Percentiles rank a stretch among this genome's conserved stretches.
These are phyloP conservation scores for Byasa hedistus DNA, from an alignment of 2,888 invertebrate species.

Conservation along the genomic window DNA sequence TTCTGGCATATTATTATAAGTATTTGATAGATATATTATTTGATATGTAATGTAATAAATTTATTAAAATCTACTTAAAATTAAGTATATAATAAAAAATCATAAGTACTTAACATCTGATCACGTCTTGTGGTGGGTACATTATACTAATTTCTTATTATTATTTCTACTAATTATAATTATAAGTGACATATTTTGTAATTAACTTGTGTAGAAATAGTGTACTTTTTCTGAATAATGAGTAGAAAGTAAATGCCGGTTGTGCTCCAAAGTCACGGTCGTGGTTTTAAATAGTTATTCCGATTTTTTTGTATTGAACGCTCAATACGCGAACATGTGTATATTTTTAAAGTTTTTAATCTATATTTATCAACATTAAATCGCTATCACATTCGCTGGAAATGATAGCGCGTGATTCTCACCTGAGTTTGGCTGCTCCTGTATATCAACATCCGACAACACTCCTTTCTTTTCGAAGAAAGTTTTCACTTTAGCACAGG, in stretches of 20 bases:
- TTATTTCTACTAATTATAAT: not conserved
- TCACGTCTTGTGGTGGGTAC: not conserved
- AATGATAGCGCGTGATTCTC: constrained; percentile 53
- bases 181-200: not conserved
- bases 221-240: not conserved
- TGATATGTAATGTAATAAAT: too few relatives aligned
- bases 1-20: too few relatives aligned
- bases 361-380: constrained; percentile 52
- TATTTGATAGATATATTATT: too few relatives aligned
- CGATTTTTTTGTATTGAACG: constrained; percentile 13
- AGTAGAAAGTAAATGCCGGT: not conserved
- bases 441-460: constrained; percentile 69
- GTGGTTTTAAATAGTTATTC: constrained; percentile 14
- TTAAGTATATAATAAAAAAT: too few relatives aligned
- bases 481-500: constrained; percentile 76
- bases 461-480: constrained; percentile 76
- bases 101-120: too few relatives aligned
- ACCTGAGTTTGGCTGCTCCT: constrained; percentile 77
- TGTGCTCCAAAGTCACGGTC: not conserved
- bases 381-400: constrained; percentile 52
- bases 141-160: not conserved
- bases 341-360: constrained; percentile 14
- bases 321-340: not conserved
- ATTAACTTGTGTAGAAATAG: not conserved
- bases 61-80: too few relatives aligned